Evolutionary conservation across 1,140 invertebrate genomes (phyloP).

Genomic region (Marisa cornuarietis): DNA sequence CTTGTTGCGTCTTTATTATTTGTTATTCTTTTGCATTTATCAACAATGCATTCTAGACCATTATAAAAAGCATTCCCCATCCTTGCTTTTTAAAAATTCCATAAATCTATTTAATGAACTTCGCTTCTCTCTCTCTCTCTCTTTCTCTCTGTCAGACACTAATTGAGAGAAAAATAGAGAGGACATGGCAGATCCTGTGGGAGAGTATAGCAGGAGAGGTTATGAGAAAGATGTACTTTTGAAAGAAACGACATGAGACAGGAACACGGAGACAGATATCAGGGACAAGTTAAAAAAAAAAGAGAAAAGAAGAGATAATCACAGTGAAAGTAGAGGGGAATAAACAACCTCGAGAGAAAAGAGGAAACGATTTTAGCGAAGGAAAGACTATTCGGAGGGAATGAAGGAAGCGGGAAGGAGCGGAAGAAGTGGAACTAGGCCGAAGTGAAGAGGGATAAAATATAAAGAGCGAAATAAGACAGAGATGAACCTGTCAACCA

Average conservation of each 20-base stretch:
- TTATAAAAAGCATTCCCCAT: too few relatives aligned
- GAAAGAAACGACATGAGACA: neutral
- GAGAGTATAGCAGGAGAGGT: neutral
- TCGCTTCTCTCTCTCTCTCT: too few relatives aligned
- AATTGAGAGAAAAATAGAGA: neutral
- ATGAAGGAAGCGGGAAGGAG: neutral
- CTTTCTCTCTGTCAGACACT: neutral
- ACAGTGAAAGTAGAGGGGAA: too few relatives aligned
- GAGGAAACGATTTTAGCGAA: neutral
- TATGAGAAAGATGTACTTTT: too few relatives aligned
- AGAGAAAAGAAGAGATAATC: slow-evolving; percentile 2
- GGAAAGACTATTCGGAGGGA: neutral
- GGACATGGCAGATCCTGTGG: too few relatives aligned
- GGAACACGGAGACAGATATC: neutral
- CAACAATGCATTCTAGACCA: neutral
- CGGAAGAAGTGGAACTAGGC: neutral
- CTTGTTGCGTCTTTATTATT: neutral
- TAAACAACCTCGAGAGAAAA: neutral
- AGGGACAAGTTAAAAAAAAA: neutral
- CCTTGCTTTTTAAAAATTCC: too few relatives aligned
- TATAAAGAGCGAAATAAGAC: neutral
- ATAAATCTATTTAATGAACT: too few relatives aligned
- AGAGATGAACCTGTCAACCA: neutral
- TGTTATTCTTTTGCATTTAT: neutral
- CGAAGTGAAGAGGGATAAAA: neutral